Evolutionary conservation across 2,113 vertebrate species (phyloP).

Genomic region (Puntigrus tetrazona): DNA sequence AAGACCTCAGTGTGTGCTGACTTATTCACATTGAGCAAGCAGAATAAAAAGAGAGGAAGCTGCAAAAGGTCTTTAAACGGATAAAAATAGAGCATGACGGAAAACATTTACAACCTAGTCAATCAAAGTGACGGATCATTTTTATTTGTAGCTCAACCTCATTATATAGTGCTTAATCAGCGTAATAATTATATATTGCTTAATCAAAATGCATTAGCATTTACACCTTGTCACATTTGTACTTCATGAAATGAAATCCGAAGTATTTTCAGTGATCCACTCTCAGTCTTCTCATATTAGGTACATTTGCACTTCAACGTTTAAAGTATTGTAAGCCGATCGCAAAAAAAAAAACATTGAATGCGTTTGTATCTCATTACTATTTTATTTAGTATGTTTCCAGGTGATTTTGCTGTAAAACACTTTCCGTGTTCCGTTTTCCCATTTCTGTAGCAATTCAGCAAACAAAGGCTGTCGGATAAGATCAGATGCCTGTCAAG

Average conservation of each 20-base stretch:
- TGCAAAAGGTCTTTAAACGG: neutral
- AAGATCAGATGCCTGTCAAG: slow-evolving; percentile 36
- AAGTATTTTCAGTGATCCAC: neutral
- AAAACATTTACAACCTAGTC: neutral
- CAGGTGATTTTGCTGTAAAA: neutral
- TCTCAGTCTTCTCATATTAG: neutral
- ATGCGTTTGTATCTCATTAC: neutral
- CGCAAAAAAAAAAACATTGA: neutral
- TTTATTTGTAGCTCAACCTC: neutral
- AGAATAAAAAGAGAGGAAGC: neutral
- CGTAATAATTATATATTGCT: neutral
- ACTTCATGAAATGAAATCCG: neutral
- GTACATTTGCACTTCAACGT: neutral
- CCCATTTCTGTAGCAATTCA: neutral
- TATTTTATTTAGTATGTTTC: neutral
- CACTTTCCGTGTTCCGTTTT: neutral
- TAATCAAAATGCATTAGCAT: slow-evolving; percentile 12
- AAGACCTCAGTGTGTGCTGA: slow-evolving; percentile 1
- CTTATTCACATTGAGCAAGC: slow-evolving; percentile 1
- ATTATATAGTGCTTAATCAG: neutral
- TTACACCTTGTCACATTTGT: neutral
- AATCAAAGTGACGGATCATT: neutral
- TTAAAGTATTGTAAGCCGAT: neutral
- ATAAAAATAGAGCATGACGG: neutral
- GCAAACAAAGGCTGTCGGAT: slow-evolving; percentile 27